Base-by-base conservation (phyloP, 2,113 vertebrate species). In the Marmota monax region DNA sequence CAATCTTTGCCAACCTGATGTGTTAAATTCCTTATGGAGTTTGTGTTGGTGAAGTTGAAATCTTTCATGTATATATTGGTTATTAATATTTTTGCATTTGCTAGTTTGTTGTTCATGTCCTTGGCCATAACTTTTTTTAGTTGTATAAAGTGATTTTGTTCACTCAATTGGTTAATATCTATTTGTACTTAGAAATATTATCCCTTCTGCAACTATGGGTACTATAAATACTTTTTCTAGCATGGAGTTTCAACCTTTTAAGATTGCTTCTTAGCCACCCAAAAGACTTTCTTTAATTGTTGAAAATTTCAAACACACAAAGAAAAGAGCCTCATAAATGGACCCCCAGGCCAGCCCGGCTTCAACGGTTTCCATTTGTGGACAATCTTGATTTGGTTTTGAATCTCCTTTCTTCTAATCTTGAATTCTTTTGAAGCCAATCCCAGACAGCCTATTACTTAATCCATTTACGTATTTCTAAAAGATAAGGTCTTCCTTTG, bases 41-140 rank as follows among this genome's bases (percentile, higher is more conserved):
- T 85, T 85, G n/a, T 65, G 76, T 85, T 34, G 63, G 5, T 74
- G 4, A 87, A 39, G 42, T 32, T 82, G 10, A 85, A 92, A 80
- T 9, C 51, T 69, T 85, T 85, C 32, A 82, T 29, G 37, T 32
- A 79, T 51, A 80, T 53, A 58, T 17, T 78, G n/a, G 37, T 25
- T 88, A 86, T 83, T 77, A 69, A 45, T 73, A 92, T 69, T 85
- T 84, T 42, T 84, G 39, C 39, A 95, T 86, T 88, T 95, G 45
- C 20, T 10, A 88, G 29, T 48, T 37, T 10, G 39, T 16, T 77
- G 14, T 13, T 79, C 63, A 56, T 65, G 29, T 45, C 5, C 11
- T 63, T 56, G 45, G 53, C 20, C 45, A 14, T 63, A 76, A 83
- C 61, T 88, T 92, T 83, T 83, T 87, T 18, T 58, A 58, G 67